Base-by-base conservation (phyloP, 2,113 vertebrate species). In the Eretmochelys imbricata region DNA sequence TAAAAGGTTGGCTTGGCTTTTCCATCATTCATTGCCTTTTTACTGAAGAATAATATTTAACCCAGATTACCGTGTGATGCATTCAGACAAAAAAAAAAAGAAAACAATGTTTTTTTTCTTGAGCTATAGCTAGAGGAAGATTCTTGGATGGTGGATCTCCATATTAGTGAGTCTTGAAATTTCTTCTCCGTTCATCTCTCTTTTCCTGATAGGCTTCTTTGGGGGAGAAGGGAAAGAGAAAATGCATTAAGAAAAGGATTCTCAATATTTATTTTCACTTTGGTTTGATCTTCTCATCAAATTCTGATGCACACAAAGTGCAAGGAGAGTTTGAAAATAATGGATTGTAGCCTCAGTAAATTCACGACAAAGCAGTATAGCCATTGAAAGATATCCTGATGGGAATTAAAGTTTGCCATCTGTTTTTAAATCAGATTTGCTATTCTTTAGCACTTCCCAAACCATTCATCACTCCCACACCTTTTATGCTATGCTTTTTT, bases 1-100 rank as follows among this genome's bases (percentile, higher is more conserved):
- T 89, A 95, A 87, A 94, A 97, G 93, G 20, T 95, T 90, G 93
- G 50, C 38, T 91, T 85, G 53, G 14, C 7, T 79, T 95, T 94
- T 96, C 94, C 38, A 84, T 88, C 91, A 86, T 76, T 87, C 12
- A 72, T 53, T n/a, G 54, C 54, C 84, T 96, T 80, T 97, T 91
- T 8, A 82, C 88, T 97, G 94, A 94, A 94, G 90, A 94, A 89
- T 94, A 96, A 94, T 94, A 96, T 97, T 94, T 87, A 96, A 82
- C 93, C 57, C 53, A 95, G 94, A 75, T 9, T 9, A 96, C 59
- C 4, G 20, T 89, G 88, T 25, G 8, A 88, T 75, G 82, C 55
- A 24, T 97, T 94, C 82, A 94, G 78, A 89, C 93, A 95, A 88
- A 50, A 84, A 9, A 20, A 65, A 54, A 24, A 31, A 10, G 9